Conservation (phyloP, 1,140 invertebrate genomes). For the Propsilocerus akamusi region DNA sequence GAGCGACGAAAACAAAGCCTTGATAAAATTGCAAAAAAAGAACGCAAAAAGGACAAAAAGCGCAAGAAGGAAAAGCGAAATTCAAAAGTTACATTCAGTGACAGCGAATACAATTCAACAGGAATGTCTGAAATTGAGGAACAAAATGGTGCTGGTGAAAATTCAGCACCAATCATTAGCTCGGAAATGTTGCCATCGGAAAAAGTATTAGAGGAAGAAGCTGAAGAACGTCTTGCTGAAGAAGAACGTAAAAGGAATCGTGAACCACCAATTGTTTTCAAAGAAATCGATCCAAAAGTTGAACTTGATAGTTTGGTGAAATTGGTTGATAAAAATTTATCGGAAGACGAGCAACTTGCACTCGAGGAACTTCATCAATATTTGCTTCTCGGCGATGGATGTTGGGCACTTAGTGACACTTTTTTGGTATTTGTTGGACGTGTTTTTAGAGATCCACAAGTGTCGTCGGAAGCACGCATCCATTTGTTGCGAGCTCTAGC, state of each 20-base stretch:
- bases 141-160: constrained; percentile 12
- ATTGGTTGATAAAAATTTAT: constrained; percentile 39
- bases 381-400: constrained; percentile 69
- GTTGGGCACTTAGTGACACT: constrained; percentile 77
- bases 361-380: constrained; percentile 71
- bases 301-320: constrained; percentile 43
- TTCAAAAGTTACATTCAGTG: constrained; percentile 9
- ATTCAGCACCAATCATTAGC: not conserved
- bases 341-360: constrained; percentile 45
- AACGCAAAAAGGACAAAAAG: constrained; percentile 53
- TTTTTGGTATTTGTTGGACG: constrained; percentile 65
- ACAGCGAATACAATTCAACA: constrained; percentile 11
- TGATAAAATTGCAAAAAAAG: constrained; percentile 51
- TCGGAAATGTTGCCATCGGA: constrained; percentile 23
- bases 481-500: constrained; percentile 47
- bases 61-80: constrained; percentile 37
- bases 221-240: constrained; percentile 39
- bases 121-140: constrained; percentile 16
- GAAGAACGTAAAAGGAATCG: constrained; percentile 52
- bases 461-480: constrained; percentile 36
- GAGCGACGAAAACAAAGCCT: constrained; percentile 46
- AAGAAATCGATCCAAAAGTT: constrained; percentile 41
- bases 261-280: constrained; percentile 72
- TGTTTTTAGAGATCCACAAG: constrained; percentile 39
- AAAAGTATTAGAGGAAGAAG: constrained; percentile 36